Evolutionary conservation across 2,113 vertebrate genomes (phyloP), one percentile per base, ranked within the genome.

Genomic region (Mionectes macconnelli): DNA sequence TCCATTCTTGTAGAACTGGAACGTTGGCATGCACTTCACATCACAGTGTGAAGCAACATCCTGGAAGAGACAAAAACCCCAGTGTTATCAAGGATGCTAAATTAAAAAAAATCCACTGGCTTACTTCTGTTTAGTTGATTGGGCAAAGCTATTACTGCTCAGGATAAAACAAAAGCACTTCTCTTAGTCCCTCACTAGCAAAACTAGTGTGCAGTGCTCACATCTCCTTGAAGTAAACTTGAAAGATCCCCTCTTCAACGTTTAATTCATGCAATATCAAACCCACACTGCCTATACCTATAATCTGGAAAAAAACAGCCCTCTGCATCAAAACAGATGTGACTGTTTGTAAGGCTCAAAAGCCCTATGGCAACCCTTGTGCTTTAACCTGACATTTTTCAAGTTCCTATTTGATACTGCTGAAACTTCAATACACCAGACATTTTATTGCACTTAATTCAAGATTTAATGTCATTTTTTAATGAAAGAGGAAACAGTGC

Each of bases 1-100:
- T 45, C 97, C 98, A 0, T 97, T 97, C 96, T 98, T 99, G 97
- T 98, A 99, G 97, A 99, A 99, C 2, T 98, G 98, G 97, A 99
- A 99, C 5, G 99, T 99, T 50, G 99, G 99, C 99, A 99, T 99
- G 95, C 98, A 98, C 8, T 59, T 98, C 69, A 99, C 98, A 3
- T 91, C 84, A 18, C 98, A 99, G 1, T 70, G 14, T 10, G 64
- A 0, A 78, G 98, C 97, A 35, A 99, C 96, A 2, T 99, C 99
- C 99, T 99, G 80, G 30, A 97, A 96, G 39, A 91, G 84, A 75
- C n/a, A 47, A 80, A 83, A 30, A 4, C 22, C 1, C 27, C 1
- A 47, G 39, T 11, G 8, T 76, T 52, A 15, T 72, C 49, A 85
- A 60, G 3, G 17, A 52, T 17, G 6, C 37, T 56, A 47, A 22